These are phyloP conservation scores for Anolis apletophallus DNA, from an alignment of 2,797 vertebrate genomes.

Conservation along the genomic window DNA sequence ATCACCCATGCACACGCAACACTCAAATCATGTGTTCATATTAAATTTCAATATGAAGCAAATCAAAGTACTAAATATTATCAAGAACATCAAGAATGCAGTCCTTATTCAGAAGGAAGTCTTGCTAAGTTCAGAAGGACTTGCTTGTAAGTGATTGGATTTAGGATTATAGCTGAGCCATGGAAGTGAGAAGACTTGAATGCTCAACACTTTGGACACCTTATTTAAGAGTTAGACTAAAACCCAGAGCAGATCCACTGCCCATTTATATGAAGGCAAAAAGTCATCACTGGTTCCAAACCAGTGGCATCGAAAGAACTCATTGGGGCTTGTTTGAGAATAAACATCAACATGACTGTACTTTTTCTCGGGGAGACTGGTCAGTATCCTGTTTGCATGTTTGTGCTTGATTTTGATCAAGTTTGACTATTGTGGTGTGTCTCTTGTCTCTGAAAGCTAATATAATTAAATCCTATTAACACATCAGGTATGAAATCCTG, in stretches of 20 bases:
- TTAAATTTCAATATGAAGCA: constrained; percentile 53
- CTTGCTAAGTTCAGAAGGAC: not conserved
- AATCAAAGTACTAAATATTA: constrained; percentile 49
- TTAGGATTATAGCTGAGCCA: not conserved
- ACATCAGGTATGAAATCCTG: constrained; percentile 82
- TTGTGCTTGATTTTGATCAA: constrained; percentile 77
- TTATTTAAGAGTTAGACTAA: too few relatives aligned
- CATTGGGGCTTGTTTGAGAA: not conserved
- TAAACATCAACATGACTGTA: constrained; percentile 46
- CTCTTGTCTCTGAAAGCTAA: constrained; percentile 72
- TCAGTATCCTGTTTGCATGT: constrained; percentile 63
- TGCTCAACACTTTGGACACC: not conserved
- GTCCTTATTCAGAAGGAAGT: not conserved
- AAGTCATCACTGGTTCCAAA: not conserved
- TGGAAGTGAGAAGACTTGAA: too few relatives aligned
- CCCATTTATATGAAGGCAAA: too few relatives aligned
- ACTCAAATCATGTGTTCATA: constrained; percentile 14
- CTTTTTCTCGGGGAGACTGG: constrained; percentile 46
- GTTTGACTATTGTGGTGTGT: constrained; percentile 72
- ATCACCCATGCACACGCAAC: too few relatives aligned
- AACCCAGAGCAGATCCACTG: too few relatives aligned
- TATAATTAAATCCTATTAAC: constrained; percentile 86
- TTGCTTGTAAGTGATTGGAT: not conserved
- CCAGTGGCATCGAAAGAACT: not conserved
- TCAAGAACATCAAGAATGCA: constrained; percentile 57